phyloP scores from a whole-genome alignment of 2,888 invertebrate species.

The Laothoe populi region DNA sequence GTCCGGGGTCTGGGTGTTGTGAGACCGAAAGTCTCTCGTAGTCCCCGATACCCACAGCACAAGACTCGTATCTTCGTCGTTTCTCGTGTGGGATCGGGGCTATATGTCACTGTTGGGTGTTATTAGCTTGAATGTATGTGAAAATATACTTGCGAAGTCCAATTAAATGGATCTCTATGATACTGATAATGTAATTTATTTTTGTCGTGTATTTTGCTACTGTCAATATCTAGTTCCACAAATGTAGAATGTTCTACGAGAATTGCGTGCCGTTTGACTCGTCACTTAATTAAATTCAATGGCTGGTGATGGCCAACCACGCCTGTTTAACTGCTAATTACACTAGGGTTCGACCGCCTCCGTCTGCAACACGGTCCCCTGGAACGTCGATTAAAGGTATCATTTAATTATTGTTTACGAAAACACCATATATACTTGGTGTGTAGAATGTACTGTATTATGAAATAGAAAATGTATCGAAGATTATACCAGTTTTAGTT shows the following conservation, averaged over 20 bases:
- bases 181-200: constrained; percentile 2
- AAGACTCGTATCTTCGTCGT: no score
- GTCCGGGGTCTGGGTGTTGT: no score
- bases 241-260: constrained; percentile 3
- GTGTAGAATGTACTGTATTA: neutral
- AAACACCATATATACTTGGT: neutral
- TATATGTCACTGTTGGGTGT: no score
- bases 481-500: neutral
- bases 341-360: constrained; percentile 41
- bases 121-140: no score
- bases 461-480: neutral
- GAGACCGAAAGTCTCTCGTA: no score
- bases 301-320: constrained; percentile 44
- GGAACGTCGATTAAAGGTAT: constrained; percentile 6
- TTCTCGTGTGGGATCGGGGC: no score
- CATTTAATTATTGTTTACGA: neutral
- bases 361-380: constrained; percentile 29
- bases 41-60: no score
- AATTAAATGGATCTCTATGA: no score
- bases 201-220: neutral
- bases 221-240: neutral
- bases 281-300: constrained; percentile 58
- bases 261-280: constrained; percentile 42
- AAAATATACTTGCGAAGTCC: no score
- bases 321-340: constrained; percentile 57